Evolutionary conservation across 2,888 invertebrate species (phyloP).

Genomic region (Lycia hirtaria): DNA sequence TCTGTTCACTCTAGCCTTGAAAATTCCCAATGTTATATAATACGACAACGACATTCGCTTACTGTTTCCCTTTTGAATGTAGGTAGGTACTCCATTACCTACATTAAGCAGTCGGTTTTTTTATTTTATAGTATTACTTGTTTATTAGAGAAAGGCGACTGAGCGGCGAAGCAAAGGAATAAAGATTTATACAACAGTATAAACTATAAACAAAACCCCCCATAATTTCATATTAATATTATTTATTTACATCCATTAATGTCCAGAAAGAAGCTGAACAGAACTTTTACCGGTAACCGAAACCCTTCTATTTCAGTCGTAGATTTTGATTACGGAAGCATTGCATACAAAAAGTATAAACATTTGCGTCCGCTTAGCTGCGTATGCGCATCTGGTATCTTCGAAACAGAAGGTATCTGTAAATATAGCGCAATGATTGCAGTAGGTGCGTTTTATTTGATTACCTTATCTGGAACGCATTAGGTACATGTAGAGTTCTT

Average conservation of each 20-base stretch:
- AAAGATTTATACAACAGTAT: neutral
- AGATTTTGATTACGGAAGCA: slow-evolving; percentile 65
- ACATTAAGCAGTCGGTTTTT: too few species aligned
- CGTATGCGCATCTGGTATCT: slow-evolving; percentile 50
- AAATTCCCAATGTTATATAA: too few species aligned
- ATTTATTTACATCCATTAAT: slow-evolving; percentile 16
- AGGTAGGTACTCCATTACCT: too few species aligned
- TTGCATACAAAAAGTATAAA: slow-evolving; percentile 64
- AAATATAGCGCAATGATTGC: slow-evolving; percentile 25
- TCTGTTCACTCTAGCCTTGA: too few species aligned
- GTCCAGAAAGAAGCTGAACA: slow-evolving; percentile 32
- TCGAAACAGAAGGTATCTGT: slow-evolving; percentile 15
- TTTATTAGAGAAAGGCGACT: neutral
- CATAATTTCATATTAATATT: slow-evolving; percentile 24
- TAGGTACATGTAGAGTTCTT: too few species aligned
- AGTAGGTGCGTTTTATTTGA: slow-evolving; percentile 20
- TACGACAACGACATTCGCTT: too few species aligned
- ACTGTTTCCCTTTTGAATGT: too few species aligned
- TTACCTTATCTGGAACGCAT: slow-evolving; percentile 8
- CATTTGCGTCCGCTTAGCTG: slow-evolving; percentile 63
- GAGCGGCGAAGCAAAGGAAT: slow-evolving; percentile 2
- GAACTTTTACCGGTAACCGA: slow-evolving; percentile 44
- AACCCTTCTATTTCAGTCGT: slow-evolving; percentile 56
- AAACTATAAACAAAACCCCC: slow-evolving; percentile 5
- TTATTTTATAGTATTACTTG: too few species aligned